Evolutionary conservation across 2,113 vertebrate species (phyloP).

Genomic region (Anthoscopus minutus): DNA sequence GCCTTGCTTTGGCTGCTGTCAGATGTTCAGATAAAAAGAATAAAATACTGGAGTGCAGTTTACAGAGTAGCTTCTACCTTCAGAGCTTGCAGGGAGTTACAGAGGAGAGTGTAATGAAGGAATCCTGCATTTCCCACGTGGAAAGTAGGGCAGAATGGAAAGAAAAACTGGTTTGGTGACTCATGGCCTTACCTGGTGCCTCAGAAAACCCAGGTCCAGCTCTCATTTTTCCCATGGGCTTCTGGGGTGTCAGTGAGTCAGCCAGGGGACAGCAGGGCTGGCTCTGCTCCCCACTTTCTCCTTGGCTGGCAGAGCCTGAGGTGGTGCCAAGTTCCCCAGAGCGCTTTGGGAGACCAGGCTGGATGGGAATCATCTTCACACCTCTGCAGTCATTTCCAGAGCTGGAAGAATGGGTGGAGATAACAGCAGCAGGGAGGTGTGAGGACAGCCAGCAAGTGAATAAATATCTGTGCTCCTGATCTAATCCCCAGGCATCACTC

Average conservation of each 20-base stretch:
- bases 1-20: background rate
- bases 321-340: background rate
- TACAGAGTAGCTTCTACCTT: background rate
- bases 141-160: background rate
- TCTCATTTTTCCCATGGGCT: background rate
- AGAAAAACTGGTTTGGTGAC: conserved; percentile 8
- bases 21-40: background rate
- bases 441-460: background rate
- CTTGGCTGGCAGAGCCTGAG: background rate
- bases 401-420: background rate
- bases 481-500: background rate
- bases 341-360: background rate
- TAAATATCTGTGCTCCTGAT: background rate
- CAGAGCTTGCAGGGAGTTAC: background rate
- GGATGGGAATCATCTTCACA: background rate
- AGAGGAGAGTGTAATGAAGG: background rate
- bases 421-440: background rate
- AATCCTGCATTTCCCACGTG: background rate
- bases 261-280: background rate
- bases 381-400: background rate
- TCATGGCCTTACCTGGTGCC: background rate
- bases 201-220: background rate
- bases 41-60: background rate
- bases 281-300: background rate
- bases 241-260: background rate